Percentiles rank a stretch among this genome's conserved stretches.
These are phyloP conservation scores for Trichonephila inaurata DNA, from an alignment of 1,140 invertebrate species.

Conservation along the genomic window DNA sequence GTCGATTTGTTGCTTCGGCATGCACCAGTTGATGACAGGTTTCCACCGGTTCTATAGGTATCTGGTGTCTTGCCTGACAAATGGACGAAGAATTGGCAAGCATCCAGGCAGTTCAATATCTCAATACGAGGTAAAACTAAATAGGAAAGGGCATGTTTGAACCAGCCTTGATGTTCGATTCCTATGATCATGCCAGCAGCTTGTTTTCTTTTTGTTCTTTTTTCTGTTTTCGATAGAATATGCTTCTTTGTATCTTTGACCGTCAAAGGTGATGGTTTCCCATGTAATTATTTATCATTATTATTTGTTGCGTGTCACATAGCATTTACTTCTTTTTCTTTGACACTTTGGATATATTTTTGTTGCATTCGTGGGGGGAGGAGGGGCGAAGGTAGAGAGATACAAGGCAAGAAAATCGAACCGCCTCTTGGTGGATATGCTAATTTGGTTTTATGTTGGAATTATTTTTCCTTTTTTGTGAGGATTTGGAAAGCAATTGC, in stretches of 20 bases:
- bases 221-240: not conserved
- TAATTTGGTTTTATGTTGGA: not conserved
- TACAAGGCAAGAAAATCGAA: too few species aligned
- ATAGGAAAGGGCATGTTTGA: not conserved
- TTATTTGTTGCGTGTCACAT: not conserved
- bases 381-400: not conserved
- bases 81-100: conserved; percentile 47
- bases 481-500: too few species aligned
- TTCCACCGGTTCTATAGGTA: conserved; percentile 33
- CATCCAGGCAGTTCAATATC: conserved; percentile 53
- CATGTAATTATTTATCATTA: conserved; percentile 4
- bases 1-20: conserved; percentile 51
- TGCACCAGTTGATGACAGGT: conserved; percentile 67
- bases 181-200: not conserved
- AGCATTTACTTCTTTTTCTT: not conserved
- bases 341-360: not conserved
- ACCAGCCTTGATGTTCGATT: conserved; percentile 8
- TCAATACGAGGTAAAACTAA: conserved; percentile 24
- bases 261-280: conserved; percentile 9
- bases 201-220: not conserved
- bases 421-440: not conserved
- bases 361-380: not conserved
- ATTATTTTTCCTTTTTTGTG: not conserved
- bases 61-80: conserved; percentile 54
- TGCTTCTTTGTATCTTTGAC: conserved; percentile 9